Evolutionary conservation across 1,140 invertebrate species (phyloP), one percentile per base, ranked within the genome.

Genomic region (Heliconius congener): DNA sequence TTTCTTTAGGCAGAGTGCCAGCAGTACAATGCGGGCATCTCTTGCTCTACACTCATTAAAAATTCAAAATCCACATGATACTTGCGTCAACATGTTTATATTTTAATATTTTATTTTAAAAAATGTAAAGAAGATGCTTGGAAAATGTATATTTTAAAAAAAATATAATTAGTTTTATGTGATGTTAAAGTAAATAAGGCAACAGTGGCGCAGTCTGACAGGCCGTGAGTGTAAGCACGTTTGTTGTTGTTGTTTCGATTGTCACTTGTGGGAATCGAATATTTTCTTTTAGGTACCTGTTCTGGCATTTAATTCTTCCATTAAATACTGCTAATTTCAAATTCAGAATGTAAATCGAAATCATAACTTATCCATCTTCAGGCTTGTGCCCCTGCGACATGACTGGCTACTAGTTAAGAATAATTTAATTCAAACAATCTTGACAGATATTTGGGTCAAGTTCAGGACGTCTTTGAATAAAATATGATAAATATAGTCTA

Each of bases 41-140:
- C 60, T 66, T 30, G 60, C 60, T 66, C 60, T 23, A 60, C 23
- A 23, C 19, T 66, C 60, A 66, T 66, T 66, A 66, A 66, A 66
- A 66, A 66, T 66, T 66, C 60, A 66, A 66, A 66, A 66, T 66
- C 6, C 13, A 30, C 23, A 16, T 30, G 60, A 27, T 66, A 30
- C 27, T 66, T 66, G 60, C 23, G 2, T 66, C n/a, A 66, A 30
- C 27, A 66, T 66, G 60, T 9, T 66, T 66, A 60, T 23, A 27
- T 81, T 83, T 74, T 78, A 77, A 70, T 78, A 46, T 60, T 55
- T 79, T 39, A n/a, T 75, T 57, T 76, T 60, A n/a, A 73, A 57
- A 52, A 9, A 46, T 46, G 42, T 11, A 60, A n/a, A 60, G 23
- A 23, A 23, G 11, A 23, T 60, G n/a, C n/a, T 60, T 27, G 55